phyloP scores from a whole-genome alignment of 2,797 vertebrate species.

The Phoebastria nigripes region DNA sequence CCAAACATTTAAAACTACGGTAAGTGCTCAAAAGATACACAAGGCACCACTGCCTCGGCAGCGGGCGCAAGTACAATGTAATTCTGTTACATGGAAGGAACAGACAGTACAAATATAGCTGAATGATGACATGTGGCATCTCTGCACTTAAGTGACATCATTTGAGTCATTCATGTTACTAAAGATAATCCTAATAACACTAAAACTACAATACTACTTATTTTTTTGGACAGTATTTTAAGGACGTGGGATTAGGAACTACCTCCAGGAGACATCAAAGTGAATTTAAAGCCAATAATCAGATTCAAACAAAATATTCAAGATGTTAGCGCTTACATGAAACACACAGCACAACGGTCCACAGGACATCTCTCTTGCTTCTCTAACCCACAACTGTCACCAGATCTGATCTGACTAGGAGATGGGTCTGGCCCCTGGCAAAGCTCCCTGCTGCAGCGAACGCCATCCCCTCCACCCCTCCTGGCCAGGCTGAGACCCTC shows the following conservation, averaged over 20 bases:
- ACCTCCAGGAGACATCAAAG: not conserved
- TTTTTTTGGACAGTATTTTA: not conserved
- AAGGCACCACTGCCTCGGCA: not conserved
- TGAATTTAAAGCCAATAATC: not conserved
- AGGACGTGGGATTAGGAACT: not conserved
- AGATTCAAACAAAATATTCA: not conserved
- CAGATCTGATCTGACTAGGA: not conserved
- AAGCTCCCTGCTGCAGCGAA: not conserved
- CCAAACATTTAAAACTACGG: not conserved
- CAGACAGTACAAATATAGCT: not conserved
- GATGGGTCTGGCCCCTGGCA: not conserved
- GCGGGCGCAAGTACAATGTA: not conserved
- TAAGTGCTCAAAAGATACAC: not conserved
- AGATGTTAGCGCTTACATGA: accelerated
- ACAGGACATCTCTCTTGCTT: not conserved
- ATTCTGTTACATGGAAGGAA: not conserved
- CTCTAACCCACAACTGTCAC: not conserved
- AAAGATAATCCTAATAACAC: not conserved
- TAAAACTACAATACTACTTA: not conserved
- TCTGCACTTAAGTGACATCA: not conserved
- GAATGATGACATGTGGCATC: not conserved
- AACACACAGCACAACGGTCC: accelerated
- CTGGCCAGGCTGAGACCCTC: not conserved
- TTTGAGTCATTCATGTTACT: not conserved
- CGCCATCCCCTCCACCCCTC: accelerated